Evolutionary conservation across 2,113 vertebrate species (phyloP).

Genomic region (Pimephales promelas): DNA sequence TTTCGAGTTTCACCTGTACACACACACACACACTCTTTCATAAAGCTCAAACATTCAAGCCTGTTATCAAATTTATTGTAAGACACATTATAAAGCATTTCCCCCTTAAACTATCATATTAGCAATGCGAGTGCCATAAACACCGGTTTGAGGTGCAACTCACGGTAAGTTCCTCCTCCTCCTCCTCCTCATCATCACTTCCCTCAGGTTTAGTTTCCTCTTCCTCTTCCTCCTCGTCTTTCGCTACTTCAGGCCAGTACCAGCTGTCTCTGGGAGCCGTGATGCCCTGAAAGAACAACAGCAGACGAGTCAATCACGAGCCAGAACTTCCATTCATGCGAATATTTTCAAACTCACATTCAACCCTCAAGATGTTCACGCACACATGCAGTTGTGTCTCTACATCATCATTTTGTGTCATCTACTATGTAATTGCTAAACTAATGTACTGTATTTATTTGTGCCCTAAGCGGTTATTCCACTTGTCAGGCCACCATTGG

Average conservation of each 20-base stretch:
- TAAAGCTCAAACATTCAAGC: neutral
- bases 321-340: neutral
- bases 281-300: conserved; percentile 76
- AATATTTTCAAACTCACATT: neutral
- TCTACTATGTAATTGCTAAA: no score
- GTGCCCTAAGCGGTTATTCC: no score
- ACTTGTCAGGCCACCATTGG: no score
- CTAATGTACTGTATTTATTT: no score
- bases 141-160: conserved; percentile 45
- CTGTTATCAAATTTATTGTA: neutral
- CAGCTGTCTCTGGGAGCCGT: conserved; percentile 83
- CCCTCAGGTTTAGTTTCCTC: conserved; percentile 65
- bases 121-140: neutral
- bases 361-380: no score
- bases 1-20: no score
- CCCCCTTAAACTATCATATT: neutral
- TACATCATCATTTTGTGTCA: no score
- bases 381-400: no score
- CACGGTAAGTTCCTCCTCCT: conserved; percentile 76
- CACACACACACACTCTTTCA: no score
- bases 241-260: conserved; percentile 85
- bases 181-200: conserved; percentile 65
- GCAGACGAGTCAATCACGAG: neutral
- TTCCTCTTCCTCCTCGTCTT: conserved; percentile 73
- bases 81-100: neutral